Conservation (phyloP, 2,797 vertebrate genomes). For the Periophthalmus magnuspinnatus region DNA sequence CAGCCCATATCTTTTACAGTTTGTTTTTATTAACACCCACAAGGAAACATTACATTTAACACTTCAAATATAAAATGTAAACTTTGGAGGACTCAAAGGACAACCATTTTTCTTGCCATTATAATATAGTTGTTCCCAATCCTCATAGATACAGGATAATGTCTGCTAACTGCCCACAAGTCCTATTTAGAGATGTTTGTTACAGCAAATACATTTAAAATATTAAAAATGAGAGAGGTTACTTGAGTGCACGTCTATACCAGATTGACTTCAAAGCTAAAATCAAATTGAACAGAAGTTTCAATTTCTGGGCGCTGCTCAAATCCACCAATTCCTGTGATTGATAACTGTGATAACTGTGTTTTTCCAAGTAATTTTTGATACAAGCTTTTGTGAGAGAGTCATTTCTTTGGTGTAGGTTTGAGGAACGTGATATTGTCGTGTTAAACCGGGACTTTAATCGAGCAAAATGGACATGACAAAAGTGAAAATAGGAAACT, state of each 20-base stretch:
- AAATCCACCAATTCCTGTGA: conserved; percentile 55
- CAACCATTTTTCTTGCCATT: conserved; percentile 21
- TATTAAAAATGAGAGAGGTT: background rate
- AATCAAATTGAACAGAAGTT: conserved; percentile 31
- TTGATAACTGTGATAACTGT: conserved; percentile 67
- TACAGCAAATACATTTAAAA: background rate
- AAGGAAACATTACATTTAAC: conserved; percentile 48
- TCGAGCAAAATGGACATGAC: conserved; percentile 63
- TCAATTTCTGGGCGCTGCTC: conserved; percentile 43
- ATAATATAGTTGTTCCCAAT: conserved; percentile 9
- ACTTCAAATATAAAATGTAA: conserved; percentile 30
- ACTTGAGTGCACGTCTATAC: background rate
- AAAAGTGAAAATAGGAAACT: conserved; percentile 63
- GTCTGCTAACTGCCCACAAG: background rate
- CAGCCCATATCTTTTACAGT: conserved; percentile 41
- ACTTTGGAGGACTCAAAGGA: conserved; percentile 43
- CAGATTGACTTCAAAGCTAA: background rate
- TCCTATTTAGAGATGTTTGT: background rate
- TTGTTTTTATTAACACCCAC: conserved; percentile 59
- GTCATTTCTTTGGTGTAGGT: conserved; percentile 61
- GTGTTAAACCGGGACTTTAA: conserved; percentile 59
- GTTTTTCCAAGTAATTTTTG: conserved; percentile 15
- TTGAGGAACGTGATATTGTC: conserved; percentile 61
- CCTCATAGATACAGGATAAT: background rate
- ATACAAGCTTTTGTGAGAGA: conserved; percentile 42